Base-by-base conservation (phyloP, 2,888 invertebrate species). In the Ochropacha duplaris region DNA sequence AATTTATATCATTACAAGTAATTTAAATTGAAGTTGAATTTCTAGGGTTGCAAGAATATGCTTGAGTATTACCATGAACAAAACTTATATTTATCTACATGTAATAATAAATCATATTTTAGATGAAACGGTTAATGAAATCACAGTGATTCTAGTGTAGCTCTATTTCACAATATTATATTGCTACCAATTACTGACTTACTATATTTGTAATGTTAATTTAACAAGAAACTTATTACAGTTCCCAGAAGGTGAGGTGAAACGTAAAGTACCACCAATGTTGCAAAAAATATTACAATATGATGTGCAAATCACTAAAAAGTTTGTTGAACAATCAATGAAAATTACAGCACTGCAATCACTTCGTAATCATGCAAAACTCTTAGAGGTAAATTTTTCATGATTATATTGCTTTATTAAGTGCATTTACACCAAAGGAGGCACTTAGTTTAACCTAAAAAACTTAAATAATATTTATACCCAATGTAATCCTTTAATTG, bases 231-330 rank as follows among this genome's bases (percentile, higher is more conserved):
- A n/a, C n/a, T n/a, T n/a, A n/a, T 83, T 83, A 56, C 69, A 88
- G 88, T 68, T 86, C 60, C 79, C 78, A 52, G 77, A 72, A 22
- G 51, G 64, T 57, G 84, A 84, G 54, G 78, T 83, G 22, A 92
- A 92, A 65, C 77, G 92, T 8, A 72, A 87, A 74, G 89, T 94
- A 4, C 92, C 93, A 57, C 87, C 88, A 68, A 86, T 89, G 83
- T 72, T 94, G 69, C 87, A 88, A 68, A 91, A 84, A 68, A 65
- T 94, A 60, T 79, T 94, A 54, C 83, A 86, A 34, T 84, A 88
- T 68, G 94, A 94, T 83, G 84, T 89, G 19, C 85, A 91, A 68
- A 68, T 93, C 52, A 94, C 94, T 0, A 93, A 94, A 62, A 87
- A 82, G 61, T 90, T 94, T 84, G 90, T 94, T 50, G 86, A 91